Conservation (phyloP, 2,888 invertebrate species). For the Busseola fusca region DNA sequence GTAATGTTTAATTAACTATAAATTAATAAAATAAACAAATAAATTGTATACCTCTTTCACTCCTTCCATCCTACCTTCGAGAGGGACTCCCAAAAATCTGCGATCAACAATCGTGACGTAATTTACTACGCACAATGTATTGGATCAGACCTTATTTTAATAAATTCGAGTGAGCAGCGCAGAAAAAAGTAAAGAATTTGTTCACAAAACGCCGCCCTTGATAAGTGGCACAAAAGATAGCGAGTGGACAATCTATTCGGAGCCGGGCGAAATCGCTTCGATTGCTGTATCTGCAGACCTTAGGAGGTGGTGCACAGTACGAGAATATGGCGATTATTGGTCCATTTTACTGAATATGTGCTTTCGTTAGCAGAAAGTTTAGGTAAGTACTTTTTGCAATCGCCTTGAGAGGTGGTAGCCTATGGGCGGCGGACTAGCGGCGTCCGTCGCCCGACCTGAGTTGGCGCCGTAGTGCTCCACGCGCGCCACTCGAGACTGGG, state of each 20-base stretch:
- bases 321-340: constrained; percentile 13
- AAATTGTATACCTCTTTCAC: background rate
- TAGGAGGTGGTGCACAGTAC: constrained; percentile 35
- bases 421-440: too few relatives aligned
- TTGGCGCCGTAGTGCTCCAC: too few relatives aligned
- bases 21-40: too few relatives aligned
- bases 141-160: constrained; percentile 65
- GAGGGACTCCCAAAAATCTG: constrained; percentile 37
- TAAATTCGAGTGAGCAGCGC: constrained; percentile 67
- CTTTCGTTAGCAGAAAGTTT: background rate
- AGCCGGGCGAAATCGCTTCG: constrained; percentile 64
- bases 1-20: too few relatives aligned
- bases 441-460: too few relatives aligned
- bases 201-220: constrained; percentile 66
- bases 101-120: constrained; percentile 59
- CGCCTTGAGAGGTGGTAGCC: too few relatives aligned
- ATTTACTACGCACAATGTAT: constrained; percentile 62
- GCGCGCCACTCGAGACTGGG: too few relatives aligned
- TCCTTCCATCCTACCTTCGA: constrained; percentile 11
- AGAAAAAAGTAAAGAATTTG: constrained; percentile 68
- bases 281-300: constrained; percentile 70
- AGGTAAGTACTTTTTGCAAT: background rate
- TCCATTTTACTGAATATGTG: background rate
- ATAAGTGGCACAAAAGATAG: constrained; percentile 70
- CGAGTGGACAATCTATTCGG: constrained; percentile 70